Evolutionary conservation across 2,888 invertebrate species (phyloP), one percentile per base, ranked within the genome.

Genomic region (Pelosia muscerda): DNA sequence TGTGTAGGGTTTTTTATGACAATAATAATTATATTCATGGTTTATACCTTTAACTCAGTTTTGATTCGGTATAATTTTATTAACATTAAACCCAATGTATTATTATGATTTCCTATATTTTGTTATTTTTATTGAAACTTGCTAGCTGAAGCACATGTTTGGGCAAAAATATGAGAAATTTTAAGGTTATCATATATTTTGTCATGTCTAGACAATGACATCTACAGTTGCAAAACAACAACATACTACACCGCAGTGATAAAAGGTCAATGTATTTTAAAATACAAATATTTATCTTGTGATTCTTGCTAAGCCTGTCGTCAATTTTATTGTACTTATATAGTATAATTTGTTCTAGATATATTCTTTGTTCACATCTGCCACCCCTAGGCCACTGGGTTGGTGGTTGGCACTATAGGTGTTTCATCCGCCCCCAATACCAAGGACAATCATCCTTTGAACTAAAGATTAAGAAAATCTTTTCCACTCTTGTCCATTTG

Each of bases 121-220:
- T n/a, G n/a, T n/a, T 8, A 49, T 49, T 49, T 49, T 2, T 1
- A 42, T 19, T 42, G 1, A 42, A 42, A 42, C 42, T 42, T 42
- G 8, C 1, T 19, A 42, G 42, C 6, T 42, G 42, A 19, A 19
- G 13, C 42, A 42, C 19, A 49, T 49, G 49, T 49, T 9, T 19
- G 8, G n/a, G 42, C 19, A 42, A 19, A 19, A 42, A 15, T n/a
- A n/a, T n/a, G n/a, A n/a, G n/a, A 38, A 2, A 49, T 49, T 49
- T 49, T 8, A 49, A 49, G 49, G 49, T 49, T 49, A 49, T 49
- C n/a, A n/a, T 49, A n/a, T n/a, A n/a, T 49, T n/a, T 49, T n/a
- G 6, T 19, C 49, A n/a, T n/a, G 9, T 49, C 49, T 49, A n/a
- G 34, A 34, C n/a, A n/a, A 6, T 42, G 42, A 42, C 19, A 42